Percentiles rank a stretch among this genome's conserved stretches.
phyloP scores from a whole-genome alignment of 2,888 invertebrate genomes.

The Rhingia rostrata region DNA sequence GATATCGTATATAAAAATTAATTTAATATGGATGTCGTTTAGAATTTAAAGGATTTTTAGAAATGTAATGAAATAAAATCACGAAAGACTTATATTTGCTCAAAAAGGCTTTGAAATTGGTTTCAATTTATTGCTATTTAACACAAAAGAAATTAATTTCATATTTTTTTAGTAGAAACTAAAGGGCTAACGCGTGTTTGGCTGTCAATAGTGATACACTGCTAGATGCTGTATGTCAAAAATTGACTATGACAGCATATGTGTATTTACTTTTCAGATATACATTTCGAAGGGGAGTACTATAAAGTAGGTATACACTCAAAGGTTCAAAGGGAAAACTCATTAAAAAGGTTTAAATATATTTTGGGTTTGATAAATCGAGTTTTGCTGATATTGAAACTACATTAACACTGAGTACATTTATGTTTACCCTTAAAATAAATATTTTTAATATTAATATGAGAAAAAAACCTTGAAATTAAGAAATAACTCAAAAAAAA shows the following conservation, averaged over 20 bases:
- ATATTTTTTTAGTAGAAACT: too few species aligned
- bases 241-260: too few species aligned
- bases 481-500: too few species aligned
- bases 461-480: too few species aligned
- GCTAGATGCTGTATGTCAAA: too few species aligned
- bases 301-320: too few species aligned
- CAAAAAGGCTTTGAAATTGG: constrained; percentile 31
- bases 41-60: constrained; percentile 68
- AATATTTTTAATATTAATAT: too few species aligned
- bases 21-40: constrained; percentile 43
- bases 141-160: background rate
- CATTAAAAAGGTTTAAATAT: background rate
- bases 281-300: too few species aligned
- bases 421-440: too few species aligned
- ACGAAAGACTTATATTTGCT: constrained; percentile 71
- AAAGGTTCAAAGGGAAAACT: constrained; percentile 9
- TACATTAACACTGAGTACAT: background rate
- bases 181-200: too few species aligned
- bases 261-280: too few species aligned
- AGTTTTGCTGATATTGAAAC: background rate
- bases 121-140: constrained; percentile 3
- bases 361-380: background rate
- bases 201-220: too few species aligned
- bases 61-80: constrained; percentile 67
- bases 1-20: constrained; percentile 19